phyloP scores from a whole-genome alignment of 2,888 invertebrate genomes.

The Microplitis deprimator region DNA sequence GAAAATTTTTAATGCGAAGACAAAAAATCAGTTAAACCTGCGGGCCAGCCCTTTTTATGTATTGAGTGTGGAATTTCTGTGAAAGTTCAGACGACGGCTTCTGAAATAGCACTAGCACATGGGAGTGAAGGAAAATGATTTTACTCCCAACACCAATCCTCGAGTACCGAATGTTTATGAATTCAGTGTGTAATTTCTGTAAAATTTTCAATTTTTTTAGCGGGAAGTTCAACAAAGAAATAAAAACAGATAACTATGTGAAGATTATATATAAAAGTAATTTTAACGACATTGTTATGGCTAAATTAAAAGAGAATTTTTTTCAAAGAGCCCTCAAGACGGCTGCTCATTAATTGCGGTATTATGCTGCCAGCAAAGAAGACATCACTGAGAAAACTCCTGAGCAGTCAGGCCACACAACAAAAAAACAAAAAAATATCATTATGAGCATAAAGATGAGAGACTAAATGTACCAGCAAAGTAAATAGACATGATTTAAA shows the following conservation, averaged over 20 bases:
- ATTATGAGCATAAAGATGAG: conserved; percentile 29
- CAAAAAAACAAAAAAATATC: conserved; percentile 30
- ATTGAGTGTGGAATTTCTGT: too few relatives aligned
- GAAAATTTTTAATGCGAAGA: too few relatives aligned
- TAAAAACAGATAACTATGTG: not conserved
- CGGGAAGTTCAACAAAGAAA: too few relatives aligned
- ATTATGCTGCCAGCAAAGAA: conserved; percentile 31
- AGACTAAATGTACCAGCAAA: conserved; percentile 29
- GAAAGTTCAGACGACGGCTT: too few relatives aligned
- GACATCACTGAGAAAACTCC: conserved; percentile 30
- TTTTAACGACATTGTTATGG: conserved; percentile 13
- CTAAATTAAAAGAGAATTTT: conserved; percentile 23
- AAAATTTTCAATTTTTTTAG: too few relatives aligned
- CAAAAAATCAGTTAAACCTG: too few relatives aligned
- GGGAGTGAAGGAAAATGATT: too few relatives aligned
- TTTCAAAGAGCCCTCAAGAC: conserved; percentile 20
- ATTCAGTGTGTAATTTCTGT: too few relatives aligned
- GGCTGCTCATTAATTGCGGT: conserved; percentile 35
- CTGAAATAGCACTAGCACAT: too few relatives aligned
- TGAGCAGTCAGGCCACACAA: conserved; percentile 25
- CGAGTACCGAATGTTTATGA: too few relatives aligned
- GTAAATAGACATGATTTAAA: conserved; percentile 19
- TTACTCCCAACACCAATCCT: too few relatives aligned
- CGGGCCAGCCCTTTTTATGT: too few relatives aligned
- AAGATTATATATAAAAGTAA: conserved; percentile 15